Evolutionary conservation across 2,797 vertebrate genomes (phyloP).

Genomic region (Decapterus maruadsi): DNA sequence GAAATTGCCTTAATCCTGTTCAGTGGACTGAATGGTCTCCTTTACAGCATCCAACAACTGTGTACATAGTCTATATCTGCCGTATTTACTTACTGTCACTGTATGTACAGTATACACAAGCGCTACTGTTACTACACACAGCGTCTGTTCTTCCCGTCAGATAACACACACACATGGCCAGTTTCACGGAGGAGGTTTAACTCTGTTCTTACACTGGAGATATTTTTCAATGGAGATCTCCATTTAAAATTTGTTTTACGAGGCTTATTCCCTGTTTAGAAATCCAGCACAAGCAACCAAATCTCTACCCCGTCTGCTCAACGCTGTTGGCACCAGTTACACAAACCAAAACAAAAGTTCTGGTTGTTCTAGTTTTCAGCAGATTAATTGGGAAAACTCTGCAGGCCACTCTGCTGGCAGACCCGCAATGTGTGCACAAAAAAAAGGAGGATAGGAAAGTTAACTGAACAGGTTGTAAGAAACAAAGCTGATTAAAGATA

Average conservation of each 20-base stretch:
- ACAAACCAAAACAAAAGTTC: conserved; percentile 46
- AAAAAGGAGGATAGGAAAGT: conserved; percentile 20
- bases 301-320: conserved; percentile 13
- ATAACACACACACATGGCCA: conserved; percentile 16
- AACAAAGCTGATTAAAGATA: conserved; percentile 31
- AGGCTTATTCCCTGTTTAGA: conserved; percentile 18
- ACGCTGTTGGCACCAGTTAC: conserved; percentile 27
- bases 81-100: conserved; percentile 38
- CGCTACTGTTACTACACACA: conserved; percentile 19
- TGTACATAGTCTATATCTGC: conserved; percentile 75
- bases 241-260: conserved; percentile 15
- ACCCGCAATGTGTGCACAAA: conserved; percentile 28
- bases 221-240: conserved; percentile 11
- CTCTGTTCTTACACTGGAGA: conserved; percentile 12
- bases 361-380: conserved; percentile 32
- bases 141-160: conserved; percentile 59
- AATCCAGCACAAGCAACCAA: conserved; percentile 18
- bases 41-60: conserved; percentile 62
- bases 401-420: conserved; percentile 10
- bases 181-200: conserved; percentile 31
- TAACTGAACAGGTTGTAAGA: conserved; percentile 13
- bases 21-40: conserved; percentile 62
- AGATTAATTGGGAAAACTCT: conserved; percentile 38
- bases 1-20: conserved; percentile 82
- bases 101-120: conserved; percentile 49